Evolutionary conservation across 2,888 invertebrate species (phyloP), one percentile per base, ranked within the genome.

Genomic region (Vanessa cardui): DNA sequence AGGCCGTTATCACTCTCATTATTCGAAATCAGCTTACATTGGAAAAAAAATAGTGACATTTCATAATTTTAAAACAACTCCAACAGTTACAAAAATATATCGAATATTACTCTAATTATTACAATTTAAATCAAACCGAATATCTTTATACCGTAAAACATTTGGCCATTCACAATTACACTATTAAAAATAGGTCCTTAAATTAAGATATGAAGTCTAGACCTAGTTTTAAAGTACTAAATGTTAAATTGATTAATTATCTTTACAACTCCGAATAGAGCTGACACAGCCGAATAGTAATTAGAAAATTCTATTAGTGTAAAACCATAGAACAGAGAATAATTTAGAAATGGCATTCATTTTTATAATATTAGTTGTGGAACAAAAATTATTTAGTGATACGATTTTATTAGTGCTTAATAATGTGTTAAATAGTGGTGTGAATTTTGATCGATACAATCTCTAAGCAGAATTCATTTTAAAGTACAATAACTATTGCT

Each of bases 281-380:
- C 50, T 60, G 52, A 66, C 71, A 71, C 71, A 71, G 87, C 87
- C 87, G 82, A 83, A 80, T 79, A 80, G 74, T 82, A 76, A 77
- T 80, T 78, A 74, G 76, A 79, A 80, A 78, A 76, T 70, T 70
- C 70, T 75, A 74, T 74, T 83, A 61, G 31, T n/a, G 26, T 46
- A 46, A n/a, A n/a, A 61, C 58, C 56, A 39, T 18, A 56, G 56
- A 56, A 56, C 56, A 39, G 56, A 20, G 9, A 52, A 15, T 21
- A 18, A n/a, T n/a, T 12, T 12, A 49, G 9, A 46, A 46, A n/a
- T n/a, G 46, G 46, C 46, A 18, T 49, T 12, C 3, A 39, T 39
- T 9, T 12, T 39, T 9, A 39, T 39, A 39, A 12, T 2, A 12
- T 39, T 39, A 12, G 2, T 39, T 12, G 12, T 39, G 12, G 39